A percentile compares a stretch with the other conserved stretches of the same genome.
Evolutionary conservation across 1,140 invertebrate species (phyloP).

Genomic region (roundworm (Caenorhabditis elegans)): DNA sequence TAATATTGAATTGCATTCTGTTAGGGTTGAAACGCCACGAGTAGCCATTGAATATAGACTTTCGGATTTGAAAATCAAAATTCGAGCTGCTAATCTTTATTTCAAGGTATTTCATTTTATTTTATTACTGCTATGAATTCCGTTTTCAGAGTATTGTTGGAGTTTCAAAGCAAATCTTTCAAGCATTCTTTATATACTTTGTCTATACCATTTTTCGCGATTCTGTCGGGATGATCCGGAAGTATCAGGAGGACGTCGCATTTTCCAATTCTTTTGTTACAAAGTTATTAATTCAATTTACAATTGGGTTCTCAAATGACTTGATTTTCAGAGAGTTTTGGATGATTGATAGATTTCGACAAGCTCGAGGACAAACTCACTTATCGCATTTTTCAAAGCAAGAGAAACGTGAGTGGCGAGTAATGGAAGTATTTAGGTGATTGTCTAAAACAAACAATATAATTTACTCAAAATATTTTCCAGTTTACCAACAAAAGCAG

Average conservation of each 20-base stretch:
- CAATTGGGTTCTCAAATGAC: background rate
- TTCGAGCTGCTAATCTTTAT: slow-evolving; percentile 1
- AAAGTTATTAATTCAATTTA: background rate
- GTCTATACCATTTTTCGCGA: slow-evolving; percentile 35
- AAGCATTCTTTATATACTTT: slow-evolving; percentile 25
- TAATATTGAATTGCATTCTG: slow-evolving; percentile 12
- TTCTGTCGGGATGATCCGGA: slow-evolving; percentile 21
- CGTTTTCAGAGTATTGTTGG: background rate
- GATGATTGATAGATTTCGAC: background rate
- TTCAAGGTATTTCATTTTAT: background rate
- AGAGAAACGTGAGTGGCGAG: slow-evolving; percentile 20
- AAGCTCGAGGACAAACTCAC: background rate
- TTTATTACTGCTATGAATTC: background rate
- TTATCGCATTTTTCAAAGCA: background rate
- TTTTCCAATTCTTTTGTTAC: slow-evolving; percentile 30
- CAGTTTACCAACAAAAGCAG: slow-evolving; percentile 33
- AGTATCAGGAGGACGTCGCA: slow-evolving; percentile 26
- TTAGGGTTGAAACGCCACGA: slow-evolving; percentile 16
- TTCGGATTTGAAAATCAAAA: slow-evolving; percentile 1
- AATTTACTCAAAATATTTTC: background rate
- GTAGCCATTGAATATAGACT: slow-evolving; percentile 36
- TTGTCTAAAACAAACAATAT: background rate
- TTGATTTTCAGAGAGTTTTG: background rate
- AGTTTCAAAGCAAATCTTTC: background rate
- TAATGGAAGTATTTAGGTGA: slow-evolving; percentile 34